Evolutionary conservation across 2,797 vertebrate genomes (phyloP), one percentile per base, ranked within the genome.

Genomic region (Pseudochromis fuscus): DNA sequence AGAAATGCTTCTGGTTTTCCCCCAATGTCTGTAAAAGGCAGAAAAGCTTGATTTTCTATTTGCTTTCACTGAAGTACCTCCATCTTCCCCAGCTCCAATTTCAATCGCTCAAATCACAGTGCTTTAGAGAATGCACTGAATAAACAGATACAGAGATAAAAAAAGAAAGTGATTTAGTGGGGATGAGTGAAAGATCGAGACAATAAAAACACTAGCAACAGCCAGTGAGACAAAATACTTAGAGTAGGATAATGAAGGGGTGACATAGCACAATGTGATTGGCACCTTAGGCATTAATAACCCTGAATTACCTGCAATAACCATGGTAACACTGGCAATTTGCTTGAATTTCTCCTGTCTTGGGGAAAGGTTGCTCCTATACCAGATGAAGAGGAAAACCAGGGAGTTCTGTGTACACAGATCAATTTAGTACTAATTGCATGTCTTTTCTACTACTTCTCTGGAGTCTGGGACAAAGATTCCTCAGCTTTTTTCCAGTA

Each of bases 231-330:
- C 72, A 91, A 87, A 91, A 91, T 82, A 87, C 86, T 87, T 84
- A 79, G 85, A 75, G 79, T 81, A 82, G 85, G 88, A 92, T 93
- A 93, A 93, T 94, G 87, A 92, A 81, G 55, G 90, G 89, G 84
- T 91, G 83, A 79, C 85, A 83, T 77, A 79, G 83, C 70, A 53
- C 65, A 40, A 55, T 75, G 83, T 92, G 93, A 93, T 89, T 93
- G 91, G 81, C 91, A 93, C 82, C 87, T 85, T 77, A 78, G 75
- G 84, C 87, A 89, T 93, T 90, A 94, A 94, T 94, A 92, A 94
- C 90, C 89, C 88, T 84, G 86, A 92, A 93, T 93, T 93, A 93
- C 92, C 91, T 87, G 76, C 84, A 91, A 93, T 91, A 93, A 93
- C 93, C 88, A 93, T 93, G 90, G 92, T 87, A 93, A 92, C 91